Base-by-base conservation (phyloP, 2,888 invertebrate species). In the Diadegma fenestrale region DNA sequence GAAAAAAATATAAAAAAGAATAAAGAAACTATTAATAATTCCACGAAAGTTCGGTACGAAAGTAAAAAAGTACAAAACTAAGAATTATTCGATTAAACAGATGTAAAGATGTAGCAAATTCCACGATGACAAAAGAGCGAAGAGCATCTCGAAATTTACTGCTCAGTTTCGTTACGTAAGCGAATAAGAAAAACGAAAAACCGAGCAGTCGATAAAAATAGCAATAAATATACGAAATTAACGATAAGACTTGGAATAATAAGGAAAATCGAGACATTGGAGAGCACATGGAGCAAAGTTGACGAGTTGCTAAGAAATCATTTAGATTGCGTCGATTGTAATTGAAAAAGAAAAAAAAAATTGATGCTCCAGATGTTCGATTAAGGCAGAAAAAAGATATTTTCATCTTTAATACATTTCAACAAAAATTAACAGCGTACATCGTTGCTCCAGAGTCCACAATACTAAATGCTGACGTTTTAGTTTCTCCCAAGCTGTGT, bases 381-480 rank as follows among this genome's bases (percentile, higher is more conserved):
- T 69, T 17, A 5, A 17, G 12, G 1, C 1, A 48, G 2, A 17
- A 61, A 6, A 17, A 7, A 26, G 30, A n/a, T n/a, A n/a, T 69
- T 45, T 48, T 8, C 26, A 26, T 26, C 26, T 54, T 69, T 69
- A 26, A 26, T 26, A 48, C 58, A 10, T 10, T 54, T 54, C 3
- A 2, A 26, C 0, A 26, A 54, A 22, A 54, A 22, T 54, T 8
- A 22, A 54, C 26, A 22, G 4, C 8, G 58, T 63, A 48, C 37
- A 19, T 37, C 64, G 48, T 51, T 64, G 64, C 76, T 64, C 51
- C 48, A 37, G 64, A 64, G 64, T 48, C 37, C 33, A 51, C 43
- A 48, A 48, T 48, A 33, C 75, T 10, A 48, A 76, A 19, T n/a
- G 64, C 64, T 33, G 72, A 37, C 41, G 72, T 58, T 72, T 14